Evolutionary conservation across 2,888 invertebrate genomes (phyloP).

Genomic region (Lasius fuliginosus): DNA sequence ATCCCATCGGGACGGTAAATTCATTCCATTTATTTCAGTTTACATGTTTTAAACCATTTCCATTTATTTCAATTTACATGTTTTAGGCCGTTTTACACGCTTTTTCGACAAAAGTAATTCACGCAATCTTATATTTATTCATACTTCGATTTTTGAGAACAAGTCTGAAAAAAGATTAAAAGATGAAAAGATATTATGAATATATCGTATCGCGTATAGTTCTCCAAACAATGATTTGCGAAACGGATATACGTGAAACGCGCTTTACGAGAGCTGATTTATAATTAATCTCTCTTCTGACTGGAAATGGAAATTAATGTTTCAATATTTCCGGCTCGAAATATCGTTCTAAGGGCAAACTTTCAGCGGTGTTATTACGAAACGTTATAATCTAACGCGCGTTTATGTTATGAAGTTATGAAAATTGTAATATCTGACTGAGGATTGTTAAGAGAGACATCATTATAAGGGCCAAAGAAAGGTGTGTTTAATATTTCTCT

Average conservation of each 20-base stretch:
- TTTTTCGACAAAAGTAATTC: background rate
- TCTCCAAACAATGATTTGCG: background rate
- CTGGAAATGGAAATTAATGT: constrained; percentile 18
- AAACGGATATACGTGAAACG: background rate
- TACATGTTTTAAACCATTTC: background rate
- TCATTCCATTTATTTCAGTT: background rate
- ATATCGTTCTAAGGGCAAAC: background rate
- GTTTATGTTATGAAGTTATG: background rate
- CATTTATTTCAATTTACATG: no score
- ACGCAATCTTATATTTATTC: constrained; percentile 13
- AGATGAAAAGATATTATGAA: background rate
- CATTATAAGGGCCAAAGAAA: background rate
- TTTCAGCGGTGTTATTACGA: background rate
- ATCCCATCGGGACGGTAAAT: constrained; percentile 17
- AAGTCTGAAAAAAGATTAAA: background rate
- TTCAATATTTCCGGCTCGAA: background rate
- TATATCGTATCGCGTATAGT: background rate
- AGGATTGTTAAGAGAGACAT: background rate
- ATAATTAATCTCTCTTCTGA: constrained; percentile 7
- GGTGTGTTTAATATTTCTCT: background rate
- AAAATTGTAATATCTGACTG: background rate
- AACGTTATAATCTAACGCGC: background rate
- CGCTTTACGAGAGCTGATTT: constrained; percentile 6
- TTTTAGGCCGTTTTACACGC: no score
- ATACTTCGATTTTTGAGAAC: background rate